phyloP scores from a whole-genome alignment of 1,140 invertebrate species.

The Lepidurus arcticus region DNA sequence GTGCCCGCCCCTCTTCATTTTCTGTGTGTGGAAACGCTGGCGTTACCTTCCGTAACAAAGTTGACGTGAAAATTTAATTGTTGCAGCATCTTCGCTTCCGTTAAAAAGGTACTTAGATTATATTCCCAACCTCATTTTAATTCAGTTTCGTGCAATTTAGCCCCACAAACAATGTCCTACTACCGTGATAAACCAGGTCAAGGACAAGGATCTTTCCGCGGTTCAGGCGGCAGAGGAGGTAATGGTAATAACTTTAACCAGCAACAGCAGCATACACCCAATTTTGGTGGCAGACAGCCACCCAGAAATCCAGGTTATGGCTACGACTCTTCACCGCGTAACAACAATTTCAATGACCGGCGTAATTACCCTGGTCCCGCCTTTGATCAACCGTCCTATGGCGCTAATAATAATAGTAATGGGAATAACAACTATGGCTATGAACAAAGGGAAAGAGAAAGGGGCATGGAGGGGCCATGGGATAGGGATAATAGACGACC shows the following conservation, averaged over 20 bases:
- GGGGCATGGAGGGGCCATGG: neutral
- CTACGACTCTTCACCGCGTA: neutral
- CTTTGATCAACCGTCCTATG: neutral
- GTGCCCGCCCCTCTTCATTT: too few relatives aligned
- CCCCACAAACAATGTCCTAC: neutral
- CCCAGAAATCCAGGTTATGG: neutral
- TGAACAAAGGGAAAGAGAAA: neutral
- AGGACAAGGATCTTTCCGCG: neutral
- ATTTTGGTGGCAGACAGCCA: slow-evolving; percentile 1
- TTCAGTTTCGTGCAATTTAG: too few relatives aligned
- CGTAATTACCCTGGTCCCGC: neutral
- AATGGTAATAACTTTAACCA: slow-evolving; percentile 5
- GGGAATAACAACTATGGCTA: neutral
- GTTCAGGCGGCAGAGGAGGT: neutral
- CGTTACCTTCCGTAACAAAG: too few relatives aligned
- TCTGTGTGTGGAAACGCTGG: too few relatives aligned
- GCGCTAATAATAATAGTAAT: neutral
- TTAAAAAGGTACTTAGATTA: too few relatives aligned
- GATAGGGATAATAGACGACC: slow-evolving; percentile 7
- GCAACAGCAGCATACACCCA: neutral
- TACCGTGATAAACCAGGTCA: neutral
- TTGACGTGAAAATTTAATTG: too few relatives aligned
- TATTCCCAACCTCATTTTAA: too few relatives aligned
- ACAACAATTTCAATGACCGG: neutral
- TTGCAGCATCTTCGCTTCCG: too few relatives aligned